These are phyloP conservation scores for Pelecanus crispus DNA, from an alignment of 2,113 vertebrate species.

Conservation along the genomic window DNA sequence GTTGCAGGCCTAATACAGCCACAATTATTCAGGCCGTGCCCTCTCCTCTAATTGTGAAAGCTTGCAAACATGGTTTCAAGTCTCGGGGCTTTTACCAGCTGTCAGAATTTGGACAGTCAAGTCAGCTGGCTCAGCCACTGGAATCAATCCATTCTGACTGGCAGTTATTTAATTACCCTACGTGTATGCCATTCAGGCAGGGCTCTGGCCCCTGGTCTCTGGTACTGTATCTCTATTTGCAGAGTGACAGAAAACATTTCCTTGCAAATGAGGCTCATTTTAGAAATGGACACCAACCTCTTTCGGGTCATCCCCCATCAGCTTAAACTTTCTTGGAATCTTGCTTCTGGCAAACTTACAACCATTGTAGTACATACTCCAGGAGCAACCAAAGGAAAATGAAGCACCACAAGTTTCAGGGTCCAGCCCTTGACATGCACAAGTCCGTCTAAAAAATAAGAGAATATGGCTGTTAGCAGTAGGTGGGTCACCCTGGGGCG, in stretches of 20 bases:
- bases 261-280: constrained; percentile 18
- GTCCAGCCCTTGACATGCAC: constrained; percentile 93
- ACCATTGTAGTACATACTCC: constrained; percentile 99
- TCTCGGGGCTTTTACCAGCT: constrained; percentile 24
- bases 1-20: background rate
- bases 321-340: constrained; percentile 94
- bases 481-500: background rate
- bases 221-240: background rate
- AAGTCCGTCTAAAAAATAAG: constrained; percentile 83
- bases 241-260: background rate
- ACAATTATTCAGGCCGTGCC: background rate
- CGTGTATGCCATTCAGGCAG: background rate
- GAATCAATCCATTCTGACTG: constrained; percentile 27
- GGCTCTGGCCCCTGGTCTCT: background rate
- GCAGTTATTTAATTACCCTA: constrained; percentile 25
- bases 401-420: constrained; percentile 91
- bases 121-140: constrained; percentile 15
- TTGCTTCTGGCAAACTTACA: constrained; percentile 99
- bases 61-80: background rate
- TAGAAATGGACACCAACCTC: constrained; percentile 78
- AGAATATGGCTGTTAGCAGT: constrained; percentile 7
- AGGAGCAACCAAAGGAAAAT: constrained; percentile 98
- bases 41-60: constrained; percentile 15
- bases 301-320: constrained; percentile 90
- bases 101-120: constrained; percentile 35